phyloP scores from a whole-genome alignment of 2,888 invertebrate species.

The Stenodera caucasica region DNA sequence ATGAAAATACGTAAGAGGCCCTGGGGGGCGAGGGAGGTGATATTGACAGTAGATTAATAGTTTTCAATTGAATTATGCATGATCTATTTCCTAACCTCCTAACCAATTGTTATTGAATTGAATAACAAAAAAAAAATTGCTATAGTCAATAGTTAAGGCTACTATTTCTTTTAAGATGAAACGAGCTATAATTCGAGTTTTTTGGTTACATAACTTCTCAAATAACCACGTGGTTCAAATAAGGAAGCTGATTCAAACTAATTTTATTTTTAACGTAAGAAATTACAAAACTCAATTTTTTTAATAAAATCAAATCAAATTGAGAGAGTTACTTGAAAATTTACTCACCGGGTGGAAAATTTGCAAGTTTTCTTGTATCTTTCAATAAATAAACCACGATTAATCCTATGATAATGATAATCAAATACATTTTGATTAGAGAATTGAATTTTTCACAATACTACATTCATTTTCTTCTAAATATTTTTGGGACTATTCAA shows the following conservation, averaged over 20 bases:
- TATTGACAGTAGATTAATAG: too few relatives aligned
- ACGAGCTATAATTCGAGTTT: too few relatives aligned
- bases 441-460: not conserved
- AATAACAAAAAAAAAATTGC: too few relatives aligned
- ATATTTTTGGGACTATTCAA: not conserved
- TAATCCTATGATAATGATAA: not conserved
- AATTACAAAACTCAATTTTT: not conserved
- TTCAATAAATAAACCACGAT: not conserved
- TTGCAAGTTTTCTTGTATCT: conserved; percentile 30
- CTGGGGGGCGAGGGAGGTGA: too few relatives aligned
- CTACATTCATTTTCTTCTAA: too few relatives aligned
- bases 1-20: too few relatives aligned
- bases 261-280: too few relatives aligned
- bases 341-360: conserved; percentile 42
- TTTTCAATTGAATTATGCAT: too few relatives aligned
- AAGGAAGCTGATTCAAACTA: not conserved
- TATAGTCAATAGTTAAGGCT: too few relatives aligned
- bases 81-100: too few relatives aligned
- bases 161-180: too few relatives aligned
- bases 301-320: not conserved
- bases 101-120: too few relatives aligned
- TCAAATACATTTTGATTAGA: not conserved
- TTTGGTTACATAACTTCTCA: not conserved
- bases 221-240: not conserved
- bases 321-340: not conserved